Evolutionary conservation across 2,113 vertebrate genomes (phyloP).

Genomic region (Dicrurus megarhynchus): DNA sequence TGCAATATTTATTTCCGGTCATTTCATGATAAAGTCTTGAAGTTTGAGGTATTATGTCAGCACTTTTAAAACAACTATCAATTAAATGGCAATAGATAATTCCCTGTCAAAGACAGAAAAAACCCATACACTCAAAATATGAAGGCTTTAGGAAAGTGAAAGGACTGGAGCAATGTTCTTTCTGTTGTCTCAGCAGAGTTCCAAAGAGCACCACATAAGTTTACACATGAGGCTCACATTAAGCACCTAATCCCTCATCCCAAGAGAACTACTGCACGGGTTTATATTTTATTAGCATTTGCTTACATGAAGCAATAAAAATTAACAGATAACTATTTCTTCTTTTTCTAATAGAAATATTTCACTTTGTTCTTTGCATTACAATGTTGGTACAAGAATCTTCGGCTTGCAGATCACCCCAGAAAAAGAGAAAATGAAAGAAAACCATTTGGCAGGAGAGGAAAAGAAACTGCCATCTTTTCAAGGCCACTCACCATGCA

Average conservation of each 20-base stretch:
- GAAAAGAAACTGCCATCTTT: neutral
- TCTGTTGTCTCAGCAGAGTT: neutral
- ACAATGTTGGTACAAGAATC: neutral
- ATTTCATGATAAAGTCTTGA: neutral
- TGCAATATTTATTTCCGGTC: neutral
- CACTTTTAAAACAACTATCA: neutral
- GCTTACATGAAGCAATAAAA: neutral
- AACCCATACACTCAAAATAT: neutral
- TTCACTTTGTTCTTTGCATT: neutral
- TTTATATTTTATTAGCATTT: neutral
- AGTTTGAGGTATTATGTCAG: neutral
- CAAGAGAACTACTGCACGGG: neutral
- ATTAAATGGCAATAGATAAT: neutral
- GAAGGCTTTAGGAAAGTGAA: slow-evolving; percentile 12
- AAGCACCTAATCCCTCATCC: neutral
- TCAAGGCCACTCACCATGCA: neutral
- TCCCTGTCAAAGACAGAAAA: neutral
- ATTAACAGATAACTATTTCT: neutral
- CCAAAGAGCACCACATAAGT: neutral
- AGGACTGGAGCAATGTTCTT: neutral
- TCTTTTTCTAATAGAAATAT: neutral
- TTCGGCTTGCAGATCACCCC: neutral
- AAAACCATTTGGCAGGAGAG: neutral
- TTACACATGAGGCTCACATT: neutral
- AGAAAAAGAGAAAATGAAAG: neutral